Percentiles rank a stretch among this genome's conserved stretches.
These are phyloP conservation scores for Zingel zingel DNA, from an alignment of 2,113 vertebrate species.

Conservation along the genomic window DNA sequence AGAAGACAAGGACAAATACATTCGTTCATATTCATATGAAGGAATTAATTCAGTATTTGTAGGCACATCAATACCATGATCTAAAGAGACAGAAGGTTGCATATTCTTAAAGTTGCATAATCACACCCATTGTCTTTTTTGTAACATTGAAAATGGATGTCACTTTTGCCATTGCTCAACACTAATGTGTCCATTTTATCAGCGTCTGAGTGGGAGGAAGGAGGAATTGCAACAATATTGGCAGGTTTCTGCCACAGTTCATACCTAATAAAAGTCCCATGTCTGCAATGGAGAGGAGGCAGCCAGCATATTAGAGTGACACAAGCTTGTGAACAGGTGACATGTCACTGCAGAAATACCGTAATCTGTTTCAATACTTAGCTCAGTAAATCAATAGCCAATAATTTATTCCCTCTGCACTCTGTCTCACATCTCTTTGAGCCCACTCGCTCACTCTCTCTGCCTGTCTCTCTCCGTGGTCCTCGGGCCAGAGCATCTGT, in stretches of 20 bases:
- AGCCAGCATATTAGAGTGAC: neutral
- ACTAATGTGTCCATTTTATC: neutral
- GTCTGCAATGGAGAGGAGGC: neutral
- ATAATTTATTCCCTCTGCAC: neutral
- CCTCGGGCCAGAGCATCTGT: slow-evolving; percentile 64
- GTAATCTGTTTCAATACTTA: neutral
- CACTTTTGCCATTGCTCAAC: neutral
- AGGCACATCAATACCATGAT: neutral
- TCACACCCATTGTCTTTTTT: neutral
- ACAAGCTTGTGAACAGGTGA: neutral
- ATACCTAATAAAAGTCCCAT: neutral
- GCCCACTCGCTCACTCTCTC: neutral
- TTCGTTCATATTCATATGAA: neutral
- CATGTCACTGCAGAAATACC: neutral
- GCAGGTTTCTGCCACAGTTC: neutral
- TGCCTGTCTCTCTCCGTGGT: slow-evolving; percentile 7
- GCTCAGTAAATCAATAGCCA: too few species aligned
- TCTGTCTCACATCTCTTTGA: slow-evolving; percentile 1
- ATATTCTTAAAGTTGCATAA: neutral
- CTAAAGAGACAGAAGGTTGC: neutral
- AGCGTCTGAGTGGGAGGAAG: neutral
- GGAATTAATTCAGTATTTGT: neutral
- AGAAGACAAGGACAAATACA: neutral
- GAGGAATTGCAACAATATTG: neutral
- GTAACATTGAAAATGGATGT: neutral